Conservation (phyloP, 2,888 invertebrate species). For the Ophion obscuratus region DNA sequence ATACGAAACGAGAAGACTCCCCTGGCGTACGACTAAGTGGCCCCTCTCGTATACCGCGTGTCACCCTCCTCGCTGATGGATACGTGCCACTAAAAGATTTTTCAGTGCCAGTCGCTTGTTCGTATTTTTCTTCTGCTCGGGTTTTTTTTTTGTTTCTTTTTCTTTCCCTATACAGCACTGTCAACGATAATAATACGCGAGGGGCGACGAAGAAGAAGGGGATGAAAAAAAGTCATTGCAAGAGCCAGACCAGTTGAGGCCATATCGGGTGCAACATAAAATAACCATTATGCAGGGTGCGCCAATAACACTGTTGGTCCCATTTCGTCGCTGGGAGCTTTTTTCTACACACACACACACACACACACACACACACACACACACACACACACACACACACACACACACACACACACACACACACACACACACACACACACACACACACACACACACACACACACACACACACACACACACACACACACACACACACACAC, state of each 20-base stretch:
- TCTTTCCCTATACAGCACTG: slow-evolving; percentile 5
- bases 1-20: slow-evolving; percentile 44
- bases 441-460: background rate
- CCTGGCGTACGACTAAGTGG: slow-evolving; percentile 39
- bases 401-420: background rate
- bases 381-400: background rate
- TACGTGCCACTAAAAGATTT: slow-evolving; percentile 46
- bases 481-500: background rate
- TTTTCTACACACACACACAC: background rate
- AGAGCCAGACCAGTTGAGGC: slow-evolving; percentile 50
- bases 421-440: background rate
- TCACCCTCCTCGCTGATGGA: background rate
- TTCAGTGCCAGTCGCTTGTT: slow-evolving; percentile 30
- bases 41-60: background rate
- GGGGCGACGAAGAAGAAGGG: background rate
- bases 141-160: background rate
- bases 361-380: background rate
- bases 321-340: slow-evolving; percentile 21
- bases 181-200: slow-evolving; percentile 61
- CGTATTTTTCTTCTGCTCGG: background rate
- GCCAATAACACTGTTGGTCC: slow-evolving; percentile 12
- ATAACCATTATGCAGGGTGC: slow-evolving; percentile 75
- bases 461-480: background rate
- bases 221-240: slow-evolving; percentile 63
- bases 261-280: slow-evolving; percentile 76